phyloP scores from a whole-genome alignment of 2,797 vertebrate genomes.

The Sternotherus odoratus region DNA sequence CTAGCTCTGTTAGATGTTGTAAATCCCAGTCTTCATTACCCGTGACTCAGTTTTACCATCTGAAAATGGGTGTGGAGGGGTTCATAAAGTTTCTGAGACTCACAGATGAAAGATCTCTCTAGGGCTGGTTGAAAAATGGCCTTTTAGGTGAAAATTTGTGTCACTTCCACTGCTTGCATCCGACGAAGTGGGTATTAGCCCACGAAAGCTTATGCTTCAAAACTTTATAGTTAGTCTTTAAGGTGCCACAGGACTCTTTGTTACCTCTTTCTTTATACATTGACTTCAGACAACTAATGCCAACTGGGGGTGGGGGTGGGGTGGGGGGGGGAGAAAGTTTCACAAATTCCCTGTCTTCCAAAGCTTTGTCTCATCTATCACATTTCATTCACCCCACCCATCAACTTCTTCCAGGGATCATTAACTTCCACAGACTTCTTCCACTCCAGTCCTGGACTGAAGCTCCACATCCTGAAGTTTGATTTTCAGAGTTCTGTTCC shows the following conservation, averaged over 20 bases:
- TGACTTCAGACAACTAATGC: neutral
- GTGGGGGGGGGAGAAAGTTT: neutral
- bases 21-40: neutral
- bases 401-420: neutral
- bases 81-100: neutral
- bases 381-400: neutral
- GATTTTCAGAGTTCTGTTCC: neutral
- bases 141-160: neutral
- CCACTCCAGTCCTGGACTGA: neutral
- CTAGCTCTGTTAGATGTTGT: neutral
- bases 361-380: neutral
- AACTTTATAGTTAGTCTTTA: too few relatives aligned
- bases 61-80: rapidly evolving
- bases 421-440: neutral
- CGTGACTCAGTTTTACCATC: neutral
- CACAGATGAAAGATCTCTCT: neutral
- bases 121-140: neutral
- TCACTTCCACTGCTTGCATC: too few relatives aligned
- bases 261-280: neutral
- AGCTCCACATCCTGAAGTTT: neutral
- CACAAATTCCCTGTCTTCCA: neutral
- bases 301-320: neutral
- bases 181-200: too few relatives aligned
- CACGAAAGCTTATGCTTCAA: too few relatives aligned
- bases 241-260: too few relatives aligned